Conservation (phyloP, 2,888 invertebrate genomes). For the Sesia apiformis region DNA sequence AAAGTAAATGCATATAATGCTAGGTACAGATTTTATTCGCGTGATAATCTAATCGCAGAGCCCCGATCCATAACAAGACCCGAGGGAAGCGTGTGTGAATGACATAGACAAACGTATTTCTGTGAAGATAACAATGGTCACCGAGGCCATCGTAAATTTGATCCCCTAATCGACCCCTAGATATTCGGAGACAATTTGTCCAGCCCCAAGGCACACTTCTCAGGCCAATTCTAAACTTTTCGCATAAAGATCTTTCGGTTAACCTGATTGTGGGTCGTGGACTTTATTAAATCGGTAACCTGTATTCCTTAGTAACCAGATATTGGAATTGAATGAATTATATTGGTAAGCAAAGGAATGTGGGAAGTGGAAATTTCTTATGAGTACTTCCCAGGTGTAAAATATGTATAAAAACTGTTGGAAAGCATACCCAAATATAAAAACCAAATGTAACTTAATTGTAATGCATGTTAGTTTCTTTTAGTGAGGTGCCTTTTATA, state of each 20-base stretch:
- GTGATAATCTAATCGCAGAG: not conserved
- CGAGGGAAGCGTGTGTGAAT: not conserved
- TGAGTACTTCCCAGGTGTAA: too few relatives aligned
- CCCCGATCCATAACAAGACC: not conserved
- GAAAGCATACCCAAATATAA: too few relatives aligned
- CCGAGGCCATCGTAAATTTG: not conserved
- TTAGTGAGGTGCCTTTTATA: too few relatives aligned
- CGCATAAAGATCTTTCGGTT: not conserved
- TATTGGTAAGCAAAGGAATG: too few relatives aligned
- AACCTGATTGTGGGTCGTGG: not conserved
- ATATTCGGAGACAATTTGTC: not conserved
- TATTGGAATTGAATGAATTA: too few relatives aligned
- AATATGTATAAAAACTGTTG: too few relatives aligned
- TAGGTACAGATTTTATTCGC: not conserved
- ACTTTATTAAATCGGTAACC: too few relatives aligned
- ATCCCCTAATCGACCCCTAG: not conserved
- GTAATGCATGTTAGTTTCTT: too few relatives aligned
- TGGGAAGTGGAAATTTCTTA: too few relatives aligned
- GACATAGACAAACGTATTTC: not conserved
- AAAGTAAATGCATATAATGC: not conserved
- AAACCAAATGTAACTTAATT: too few relatives aligned
- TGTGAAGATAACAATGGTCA: not conserved
- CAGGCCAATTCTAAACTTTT: not conserved
- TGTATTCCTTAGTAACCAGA: too few relatives aligned
- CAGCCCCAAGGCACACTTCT: not conserved